Evolutionary conservation across 2,113 vertebrate species (phyloP), one percentile per base, ranked within the genome.

Genomic region (Spermophilus dauricus): DNA sequence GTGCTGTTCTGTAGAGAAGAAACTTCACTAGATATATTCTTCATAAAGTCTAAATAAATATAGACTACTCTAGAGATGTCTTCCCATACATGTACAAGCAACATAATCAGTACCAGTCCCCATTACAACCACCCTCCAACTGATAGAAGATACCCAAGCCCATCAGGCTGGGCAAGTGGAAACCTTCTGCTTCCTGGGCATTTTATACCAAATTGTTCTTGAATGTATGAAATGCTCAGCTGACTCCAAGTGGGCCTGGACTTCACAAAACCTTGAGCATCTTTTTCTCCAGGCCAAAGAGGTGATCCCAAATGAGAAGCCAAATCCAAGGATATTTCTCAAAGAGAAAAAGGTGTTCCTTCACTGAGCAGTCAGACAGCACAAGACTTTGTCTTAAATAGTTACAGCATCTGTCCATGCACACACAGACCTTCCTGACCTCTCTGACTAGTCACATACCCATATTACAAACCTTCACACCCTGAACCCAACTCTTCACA

Each of bases 311-410:
- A 77, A 42, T 56, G 42, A 95, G 53, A 96, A 56, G n/a, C 20
- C 72, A 94, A 87, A 86, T 61, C 72, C 72, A 95, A 67, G n/a
- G 42, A 86, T 26, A 48, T 86, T 93, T 86, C 34, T 56, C 39
- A 88, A 70, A 53, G 95, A 24, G 30, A 28, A 70, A 83, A 80
- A 63, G 42, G 18, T 58, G 32, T 0, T 65, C 20, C 67, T 95
- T 56, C 42, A 24, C 87, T 83, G 39, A 83, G 75, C 30, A 83
- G 61, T 14, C 72, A 32, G 45, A 69, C 2, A 65, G 30, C 34
- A 18, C 11, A 24, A 42, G 63, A 5, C 45, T 70, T 37, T 5
- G 4, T 67, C 42, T 48, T 48, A 53, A 2, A 42, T 1, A 61
- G 58, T 56, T 13, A 56, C 10, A 13, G 69, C 24, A 2, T 2